Percentiles rank a stretch among this genome's conserved stretches.
These are phyloP conservation scores for Apotomis betuletana DNA, from an alignment of 2,888 invertebrate genomes.

Conservation along the genomic window DNA sequence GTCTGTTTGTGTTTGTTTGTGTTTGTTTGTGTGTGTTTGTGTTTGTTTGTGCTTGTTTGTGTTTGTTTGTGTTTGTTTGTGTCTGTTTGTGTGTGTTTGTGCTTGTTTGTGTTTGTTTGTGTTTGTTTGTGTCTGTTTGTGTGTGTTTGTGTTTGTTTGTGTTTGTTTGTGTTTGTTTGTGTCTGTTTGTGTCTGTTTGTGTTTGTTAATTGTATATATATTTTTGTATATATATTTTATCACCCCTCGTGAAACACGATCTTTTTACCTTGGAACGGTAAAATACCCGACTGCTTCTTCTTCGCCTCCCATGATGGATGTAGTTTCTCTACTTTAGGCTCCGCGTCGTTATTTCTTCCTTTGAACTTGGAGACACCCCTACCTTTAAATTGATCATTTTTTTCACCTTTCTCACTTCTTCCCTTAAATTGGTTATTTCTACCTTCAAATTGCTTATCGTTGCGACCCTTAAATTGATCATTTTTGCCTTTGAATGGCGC, in stretches of 20 bases:
- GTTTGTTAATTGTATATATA: too few relatives aligned
- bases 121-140: too few relatives aligned
- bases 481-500: constrained; percentile 38
- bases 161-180: too few relatives aligned
- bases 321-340: constrained; percentile 67
- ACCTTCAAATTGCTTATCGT: constrained; percentile 34
- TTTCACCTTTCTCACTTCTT: constrained; percentile 42
- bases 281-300: constrained; percentile 71
- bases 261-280: constrained; percentile 78
- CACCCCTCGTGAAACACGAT: constrained; percentile 72
- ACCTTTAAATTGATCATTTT: constrained; percentile 35
- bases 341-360: constrained; percentile 42
- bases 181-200: too few relatives aligned
- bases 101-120: too few relatives aligned
- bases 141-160: too few relatives aligned
- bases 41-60: too few relatives aligned
- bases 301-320: constrained; percentile 84
- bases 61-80: too few relatives aligned
- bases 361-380: constrained; percentile 41
- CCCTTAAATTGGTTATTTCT: constrained; percentile 42
- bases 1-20: too few relatives aligned
- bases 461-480: constrained; percentile 45
- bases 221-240: constrained; percentile 27
- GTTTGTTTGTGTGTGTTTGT: too few relatives aligned
- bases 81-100: too few relatives aligned